Conservation (phyloP, 2,113 vertebrate genomes). For the Antidorcas marsupialis region DNA sequence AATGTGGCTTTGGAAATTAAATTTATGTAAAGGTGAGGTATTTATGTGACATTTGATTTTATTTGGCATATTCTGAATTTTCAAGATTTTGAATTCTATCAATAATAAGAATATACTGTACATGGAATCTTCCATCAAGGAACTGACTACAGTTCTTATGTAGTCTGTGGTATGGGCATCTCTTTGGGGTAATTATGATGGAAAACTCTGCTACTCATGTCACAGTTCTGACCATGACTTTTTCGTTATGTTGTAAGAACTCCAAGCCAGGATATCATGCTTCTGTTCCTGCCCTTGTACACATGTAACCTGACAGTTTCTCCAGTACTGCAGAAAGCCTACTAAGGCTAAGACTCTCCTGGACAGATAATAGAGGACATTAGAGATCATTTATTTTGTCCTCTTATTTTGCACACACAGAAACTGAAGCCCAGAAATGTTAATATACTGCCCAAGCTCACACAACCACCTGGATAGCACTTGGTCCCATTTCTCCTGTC, state of each 20-base stretch:
- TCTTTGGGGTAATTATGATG: neutral
- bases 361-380: neutral
- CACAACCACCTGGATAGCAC: neutral
- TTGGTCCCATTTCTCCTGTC: neutral
- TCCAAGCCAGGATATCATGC: neutral
- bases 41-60: neutral
- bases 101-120: neutral
- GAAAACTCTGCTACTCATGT: neutral
- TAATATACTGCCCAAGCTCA: neutral
- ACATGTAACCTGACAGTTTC: neutral
- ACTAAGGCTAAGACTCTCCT: neutral
- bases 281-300: neutral
- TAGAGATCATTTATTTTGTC: neutral
- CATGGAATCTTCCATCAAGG: neutral
- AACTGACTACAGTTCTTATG: neutral
- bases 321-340: neutral
- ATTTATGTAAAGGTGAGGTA: neutral
- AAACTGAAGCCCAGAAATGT: neutral
- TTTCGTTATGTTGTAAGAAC: neutral
- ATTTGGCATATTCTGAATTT: neutral
- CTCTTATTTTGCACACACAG: neutral
- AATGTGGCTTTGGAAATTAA: neutral
- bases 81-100: neutral
- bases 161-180: neutral
- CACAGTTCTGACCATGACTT: neutral